Percentiles rank a stretch among this genome's conserved stretches.
Conservation (phyloP, 1,140 invertebrate genomes). For the Drosophila paulistorum region DNA sequence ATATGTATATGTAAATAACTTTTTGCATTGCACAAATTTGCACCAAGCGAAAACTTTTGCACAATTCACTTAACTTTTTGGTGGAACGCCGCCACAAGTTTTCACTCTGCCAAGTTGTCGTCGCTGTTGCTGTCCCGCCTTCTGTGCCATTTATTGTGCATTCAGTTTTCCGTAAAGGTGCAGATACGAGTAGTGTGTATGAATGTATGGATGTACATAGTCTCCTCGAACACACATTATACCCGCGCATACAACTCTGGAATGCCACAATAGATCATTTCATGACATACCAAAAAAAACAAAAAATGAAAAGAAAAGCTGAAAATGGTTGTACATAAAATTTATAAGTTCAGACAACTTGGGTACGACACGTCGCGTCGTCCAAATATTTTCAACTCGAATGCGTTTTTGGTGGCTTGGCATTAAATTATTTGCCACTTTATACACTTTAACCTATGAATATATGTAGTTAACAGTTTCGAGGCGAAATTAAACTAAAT, state of each 20-base stretch:
- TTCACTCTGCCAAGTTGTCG: conserved; percentile 34
- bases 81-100: conserved; percentile 62
- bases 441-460: conserved; percentile 50
- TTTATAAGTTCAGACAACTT: conserved; percentile 38
- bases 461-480: conserved; percentile 17
- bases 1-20: conserved; percentile 32
- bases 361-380: conserved; percentile 19
- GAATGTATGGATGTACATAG: background rate
- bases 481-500: background rate
- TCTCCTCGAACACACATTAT: background rate
- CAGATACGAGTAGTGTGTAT: conserved; percentile 4
- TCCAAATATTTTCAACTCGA: conserved; percentile 67
- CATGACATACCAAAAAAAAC: conserved; percentile 38
- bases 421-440: conserved; percentile 59
- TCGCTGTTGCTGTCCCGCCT: conserved; percentile 16
- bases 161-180: conserved; percentile 10
- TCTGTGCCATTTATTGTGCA: conserved; percentile 51
- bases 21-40: conserved; percentile 71
- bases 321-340: background rate
- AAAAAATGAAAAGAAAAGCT: background rate
- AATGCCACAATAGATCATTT: conserved; percentile 23
- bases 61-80: conserved; percentile 81
- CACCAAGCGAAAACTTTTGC: conserved; percentile 69
- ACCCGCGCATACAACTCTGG: conserved; percentile 48
- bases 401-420: conserved; percentile 47